Percentiles rank a stretch among this genome's conserved stretches.
These are phyloP conservation scores for Drosophila picticornis DNA, from an alignment of 2,888 invertebrate genomes.

Conservation along the genomic window DNA sequence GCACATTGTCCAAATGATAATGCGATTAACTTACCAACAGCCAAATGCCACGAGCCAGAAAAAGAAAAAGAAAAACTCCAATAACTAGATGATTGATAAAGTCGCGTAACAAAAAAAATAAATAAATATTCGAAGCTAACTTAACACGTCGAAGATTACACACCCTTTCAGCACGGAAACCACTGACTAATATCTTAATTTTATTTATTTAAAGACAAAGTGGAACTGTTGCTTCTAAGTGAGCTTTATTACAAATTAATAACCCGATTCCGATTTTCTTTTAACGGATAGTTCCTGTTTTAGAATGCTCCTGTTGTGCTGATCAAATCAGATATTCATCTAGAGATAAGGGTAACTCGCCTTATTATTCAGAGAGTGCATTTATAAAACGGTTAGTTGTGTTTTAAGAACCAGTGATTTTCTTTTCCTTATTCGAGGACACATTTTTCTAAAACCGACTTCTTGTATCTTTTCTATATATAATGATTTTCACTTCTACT, in stretches of 20 bases:
- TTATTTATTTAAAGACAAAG: background rate
- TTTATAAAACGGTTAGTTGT: too few relatives aligned
- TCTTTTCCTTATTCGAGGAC: background rate
- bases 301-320: background rate
- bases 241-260: background rate
- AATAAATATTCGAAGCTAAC: background rate
- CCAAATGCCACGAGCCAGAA: background rate
- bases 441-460: background rate
- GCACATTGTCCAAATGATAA: background rate
- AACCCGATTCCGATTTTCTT: background rate
- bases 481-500: background rate
- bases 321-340: too few relatives aligned
- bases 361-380: too few relatives aligned
- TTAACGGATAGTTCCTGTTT: background rate
- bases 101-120: background rate
- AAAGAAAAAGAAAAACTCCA: background rate
- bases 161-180: background rate
- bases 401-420: background rate
- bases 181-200: background rate
- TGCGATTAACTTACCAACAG: conserved; percentile 17
- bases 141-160: background rate
- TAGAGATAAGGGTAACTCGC: too few relatives aligned
- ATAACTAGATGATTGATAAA: conserved; percentile 14
- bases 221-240: background rate
- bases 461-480: background rate